phyloP scores from a whole-genome alignment of 2,113 vertebrate species.

The Lagenorhynchus albirostris region DNA sequence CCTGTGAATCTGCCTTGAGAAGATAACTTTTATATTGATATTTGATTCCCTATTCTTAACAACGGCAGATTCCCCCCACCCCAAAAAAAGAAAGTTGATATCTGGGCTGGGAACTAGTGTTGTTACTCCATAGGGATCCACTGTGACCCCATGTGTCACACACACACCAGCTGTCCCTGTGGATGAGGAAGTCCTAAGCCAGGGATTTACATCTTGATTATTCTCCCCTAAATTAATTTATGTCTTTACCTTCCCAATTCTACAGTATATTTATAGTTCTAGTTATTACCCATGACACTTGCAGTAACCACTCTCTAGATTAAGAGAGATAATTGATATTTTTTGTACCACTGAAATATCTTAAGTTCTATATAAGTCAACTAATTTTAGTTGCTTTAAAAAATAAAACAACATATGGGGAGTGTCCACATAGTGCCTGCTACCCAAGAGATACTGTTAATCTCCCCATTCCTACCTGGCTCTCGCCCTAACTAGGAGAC shows the following conservation, averaged over 20 bases:
- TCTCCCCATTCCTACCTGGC: background rate
- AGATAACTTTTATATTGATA: background rate
- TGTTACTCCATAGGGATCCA: background rate
- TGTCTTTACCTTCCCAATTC: background rate
- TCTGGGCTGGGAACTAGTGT: background rate
- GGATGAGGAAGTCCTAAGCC: background rate
- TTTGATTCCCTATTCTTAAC: background rate
- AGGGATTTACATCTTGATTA: background rate
- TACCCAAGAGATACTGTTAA: no score
- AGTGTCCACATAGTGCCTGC: background rate
- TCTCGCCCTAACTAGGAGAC: background rate
- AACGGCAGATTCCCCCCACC: background rate
- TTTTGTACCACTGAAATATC: background rate
- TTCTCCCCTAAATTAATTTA: background rate
- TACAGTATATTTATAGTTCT: background rate
- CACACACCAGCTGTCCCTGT: background rate
- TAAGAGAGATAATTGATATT: background rate
- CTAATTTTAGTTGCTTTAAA: background rate
- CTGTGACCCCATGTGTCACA: background rate
- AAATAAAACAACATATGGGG: background rate
- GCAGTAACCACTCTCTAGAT: background rate
- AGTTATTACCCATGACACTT: background rate
- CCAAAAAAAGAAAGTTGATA: background rate
- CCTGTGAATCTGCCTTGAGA: background rate
- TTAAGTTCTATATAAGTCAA: background rate